Conservation (phyloP, 2,888 invertebrate genomes). For the Hermaeophaga mercurialis region DNA sequence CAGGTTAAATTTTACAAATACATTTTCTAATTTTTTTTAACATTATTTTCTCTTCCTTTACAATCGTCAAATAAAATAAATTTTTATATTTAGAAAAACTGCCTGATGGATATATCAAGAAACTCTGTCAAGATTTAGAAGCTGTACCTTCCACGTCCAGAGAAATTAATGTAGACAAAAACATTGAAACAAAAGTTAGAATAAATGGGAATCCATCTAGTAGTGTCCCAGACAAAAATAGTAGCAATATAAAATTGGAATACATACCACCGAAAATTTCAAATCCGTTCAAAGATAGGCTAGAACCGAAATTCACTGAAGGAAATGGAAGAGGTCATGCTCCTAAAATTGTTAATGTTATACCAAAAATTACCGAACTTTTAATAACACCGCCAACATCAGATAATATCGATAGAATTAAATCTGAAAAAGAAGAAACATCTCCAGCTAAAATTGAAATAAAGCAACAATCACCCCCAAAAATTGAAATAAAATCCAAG, state of each 20-base stretch:
- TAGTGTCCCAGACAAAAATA: neutral
- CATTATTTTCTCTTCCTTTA: no score
- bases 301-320: constrained; percentile 16
- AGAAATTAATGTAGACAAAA: neutral
- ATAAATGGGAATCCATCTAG: constrained; percentile 1
- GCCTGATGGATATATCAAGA: no score
- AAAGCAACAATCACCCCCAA: neutral
- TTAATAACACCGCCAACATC: constrained; percentile 8
- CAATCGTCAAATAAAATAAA: no score
- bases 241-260: constrained; percentile 8
- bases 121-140: constrained; percentile 9
- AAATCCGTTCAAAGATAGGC: constrained; percentile 15
- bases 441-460: neutral
- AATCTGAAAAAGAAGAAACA: constrained; percentile 14
- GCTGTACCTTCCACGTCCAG: constrained; percentile 31
- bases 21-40: no score
- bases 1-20: no score
- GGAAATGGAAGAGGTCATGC: constrained; percentile 28
- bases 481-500: constrained; percentile 5
- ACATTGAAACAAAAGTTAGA: constrained; percentile 3
- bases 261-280: constrained; percentile 21
- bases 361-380: constrained; percentile 43
- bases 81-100: no score
- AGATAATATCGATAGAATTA: constrained; percentile 1
- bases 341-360: constrained; percentile 48